Evolutionary conservation across 1,140 invertebrate genomes (phyloP).

Genomic region (Eupristina koningsbergeri): DNA sequence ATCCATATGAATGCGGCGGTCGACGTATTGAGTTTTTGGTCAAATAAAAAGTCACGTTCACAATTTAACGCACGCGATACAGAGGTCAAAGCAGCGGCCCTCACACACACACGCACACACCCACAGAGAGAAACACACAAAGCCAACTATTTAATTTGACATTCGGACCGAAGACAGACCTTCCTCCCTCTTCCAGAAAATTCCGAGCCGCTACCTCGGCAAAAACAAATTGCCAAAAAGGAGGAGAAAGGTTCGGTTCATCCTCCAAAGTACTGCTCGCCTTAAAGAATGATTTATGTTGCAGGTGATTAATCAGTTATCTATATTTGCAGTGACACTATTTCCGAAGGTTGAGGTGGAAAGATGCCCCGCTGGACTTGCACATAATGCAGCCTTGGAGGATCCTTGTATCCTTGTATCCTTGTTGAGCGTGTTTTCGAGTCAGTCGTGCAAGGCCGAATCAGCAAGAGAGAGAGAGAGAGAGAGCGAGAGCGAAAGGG

Average conservation of each 20-base stretch:
- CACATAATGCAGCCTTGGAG: constrained; percentile 35
- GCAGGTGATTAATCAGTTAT: constrained; percentile 47
- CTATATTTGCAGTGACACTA: constrained; percentile 47
- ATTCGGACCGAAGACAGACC: background rate
- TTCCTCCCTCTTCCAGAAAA: constrained; percentile 5
- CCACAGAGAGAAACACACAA: too few species aligned
- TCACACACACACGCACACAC: too few species aligned
- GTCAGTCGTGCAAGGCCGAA: constrained; percentile 19
- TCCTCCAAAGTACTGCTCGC: background rate
- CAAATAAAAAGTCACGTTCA: background rate
- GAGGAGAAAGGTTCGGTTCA: background rate
- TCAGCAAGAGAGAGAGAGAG: too few species aligned
- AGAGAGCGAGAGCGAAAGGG: background rate
- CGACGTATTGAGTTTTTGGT: background rate
- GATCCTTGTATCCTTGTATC: too few species aligned
- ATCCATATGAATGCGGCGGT: background rate
- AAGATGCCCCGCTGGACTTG: constrained; percentile 24
- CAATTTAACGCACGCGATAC: background rate
- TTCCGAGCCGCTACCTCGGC: background rate
- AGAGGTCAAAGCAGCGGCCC: background rate
- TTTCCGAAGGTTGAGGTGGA: constrained; percentile 30
- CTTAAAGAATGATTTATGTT: constrained; percentile 44
- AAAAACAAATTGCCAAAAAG: constrained; percentile 41
- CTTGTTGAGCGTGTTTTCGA: constrained; percentile 20
- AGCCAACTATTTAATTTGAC: constrained; percentile 4